phyloP scores from a whole-genome alignment of 2,113 vertebrate genomes.

The Dermatemys mawii region DNA sequence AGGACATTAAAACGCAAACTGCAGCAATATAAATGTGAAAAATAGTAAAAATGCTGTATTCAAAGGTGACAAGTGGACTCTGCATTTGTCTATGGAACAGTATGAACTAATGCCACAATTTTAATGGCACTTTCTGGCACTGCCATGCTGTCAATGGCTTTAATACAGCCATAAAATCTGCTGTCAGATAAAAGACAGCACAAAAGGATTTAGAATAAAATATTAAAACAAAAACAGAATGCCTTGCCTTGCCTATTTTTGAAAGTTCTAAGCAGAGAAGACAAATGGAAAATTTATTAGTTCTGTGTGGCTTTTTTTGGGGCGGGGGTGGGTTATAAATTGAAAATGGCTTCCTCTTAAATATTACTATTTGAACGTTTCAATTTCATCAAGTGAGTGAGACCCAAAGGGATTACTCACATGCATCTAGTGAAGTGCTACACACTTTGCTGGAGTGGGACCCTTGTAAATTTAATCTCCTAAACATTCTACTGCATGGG shows the following conservation, averaged over 20 bases:
- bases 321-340: background rate
- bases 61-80: background rate
- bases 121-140: background rate
- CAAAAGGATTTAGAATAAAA: background rate
- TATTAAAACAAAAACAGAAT: background rate
- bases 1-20: background rate
- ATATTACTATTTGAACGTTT: background rate
- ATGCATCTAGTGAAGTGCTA: background rate
- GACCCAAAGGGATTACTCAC: background rate
- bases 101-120: background rate
- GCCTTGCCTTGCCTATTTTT: background rate
- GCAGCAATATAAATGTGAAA: constrained; percentile 1
- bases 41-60: background rate
- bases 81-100: background rate
- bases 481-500: background rate
- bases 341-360: background rate
- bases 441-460: background rate
- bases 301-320: background rate
- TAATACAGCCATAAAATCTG: background rate
- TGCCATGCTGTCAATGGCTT: background rate
- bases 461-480: background rate
- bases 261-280: background rate
- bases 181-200: background rate
- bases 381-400: background rate
- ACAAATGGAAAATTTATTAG: background rate